Evolutionary conservation across 2,888 invertebrate genomes (phyloP).

Genomic region (Netelia melanura): DNA sequence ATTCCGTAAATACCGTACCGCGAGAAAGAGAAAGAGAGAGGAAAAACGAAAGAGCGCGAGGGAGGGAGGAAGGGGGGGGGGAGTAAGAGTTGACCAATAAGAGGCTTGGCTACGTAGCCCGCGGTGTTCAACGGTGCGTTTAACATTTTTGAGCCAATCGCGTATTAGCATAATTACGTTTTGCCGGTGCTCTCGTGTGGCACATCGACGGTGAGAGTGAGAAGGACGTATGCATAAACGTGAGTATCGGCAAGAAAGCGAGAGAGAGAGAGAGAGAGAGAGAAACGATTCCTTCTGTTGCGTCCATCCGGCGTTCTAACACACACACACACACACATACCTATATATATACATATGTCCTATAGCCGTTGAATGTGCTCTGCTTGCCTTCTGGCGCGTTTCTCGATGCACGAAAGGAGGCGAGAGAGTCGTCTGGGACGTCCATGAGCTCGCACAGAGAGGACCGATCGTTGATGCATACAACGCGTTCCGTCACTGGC

Average conservation of each 20-base stretch:
- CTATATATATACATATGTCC: neutral
- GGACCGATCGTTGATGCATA: constrained; percentile 48
- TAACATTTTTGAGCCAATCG: constrained; percentile 83
- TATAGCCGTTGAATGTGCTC: constrained; percentile 45
- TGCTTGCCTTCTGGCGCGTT: constrained; percentile 59
- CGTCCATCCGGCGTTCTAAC: constrained; percentile 50
- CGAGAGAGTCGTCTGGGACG: constrained; percentile 46
- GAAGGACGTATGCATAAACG: constrained; percentile 19
- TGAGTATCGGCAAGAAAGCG: neutral
- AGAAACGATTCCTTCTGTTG: constrained; percentile 43
- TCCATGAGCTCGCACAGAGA: constrained; percentile 31
- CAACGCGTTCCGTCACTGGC: constrained; percentile 75
- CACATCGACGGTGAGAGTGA: constrained; percentile 19
- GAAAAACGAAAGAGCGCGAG: constrained; percentile 43
- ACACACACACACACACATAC: constrained; percentile 8
- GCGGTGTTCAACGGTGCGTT: constrained; percentile 81
- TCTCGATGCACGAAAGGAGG: constrained; percentile 55
- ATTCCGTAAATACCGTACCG: constrained; percentile 80
- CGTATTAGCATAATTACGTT: constrained; percentile 84
- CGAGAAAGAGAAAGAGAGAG: constrained; percentile 35
- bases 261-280: constrained; percentile 6
- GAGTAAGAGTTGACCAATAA: constrained; percentile 72
- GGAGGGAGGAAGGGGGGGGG: constrained; percentile 25
- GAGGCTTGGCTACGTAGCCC: constrained; percentile 76
- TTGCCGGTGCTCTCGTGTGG: constrained; percentile 68